Evolutionary conservation across 1,140 invertebrate genomes (phyloP), one percentile per base, ranked within the genome.

Genomic region (Philopotamus ludificatus): DNA sequence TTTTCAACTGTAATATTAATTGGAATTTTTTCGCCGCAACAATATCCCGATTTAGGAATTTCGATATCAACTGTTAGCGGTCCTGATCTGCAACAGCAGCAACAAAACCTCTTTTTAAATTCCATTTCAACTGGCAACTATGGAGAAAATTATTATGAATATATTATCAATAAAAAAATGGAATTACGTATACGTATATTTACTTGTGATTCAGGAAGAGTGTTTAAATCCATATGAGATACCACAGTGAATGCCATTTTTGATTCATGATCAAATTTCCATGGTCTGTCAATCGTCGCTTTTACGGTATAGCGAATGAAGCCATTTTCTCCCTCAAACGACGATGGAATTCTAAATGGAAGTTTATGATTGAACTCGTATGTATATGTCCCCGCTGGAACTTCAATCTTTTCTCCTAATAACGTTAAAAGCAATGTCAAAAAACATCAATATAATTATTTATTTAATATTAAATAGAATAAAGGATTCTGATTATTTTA

Each of bases 171-270:
- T n/a, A n/a, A n/a, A n/a, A n/a, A n/a, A n/a, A n/a, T n/a, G n/a
- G n/a, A n/a, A n/a, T n/a, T n/a, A n/a, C n/a, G n/a, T n/a, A n/a
- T n/a, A n/a, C n/a, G n/a, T n/a, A n/a, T n/a, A n/a, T n/a, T n/a
- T n/a, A n/a, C n/a, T n/a, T n/a, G n/a, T n/a, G n/a, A n/a, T n/a
- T n/a, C n/a, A n/a, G n/a, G n/a, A n/a, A n/a, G n/a, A 64, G 85
- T 79, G 81, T 94, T 95, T 55, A 95, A 84, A 79, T 95, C 91
- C 64, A 93, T 83, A 16, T 90, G 86, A 68, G 89, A 87, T 20
- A 93, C 85, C 9, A 95, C 89, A 12, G 90, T 94, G 72, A 95
- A 93, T 1, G 89, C 87, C 78, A 86, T 87, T 80, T 93, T 93
- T 45, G 86, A 86, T 71, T 92, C 90, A 72, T 93, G 88, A 78